phyloP scores from a whole-genome alignment of 2,888 invertebrate genomes.

The Hartigia nigra region DNA sequence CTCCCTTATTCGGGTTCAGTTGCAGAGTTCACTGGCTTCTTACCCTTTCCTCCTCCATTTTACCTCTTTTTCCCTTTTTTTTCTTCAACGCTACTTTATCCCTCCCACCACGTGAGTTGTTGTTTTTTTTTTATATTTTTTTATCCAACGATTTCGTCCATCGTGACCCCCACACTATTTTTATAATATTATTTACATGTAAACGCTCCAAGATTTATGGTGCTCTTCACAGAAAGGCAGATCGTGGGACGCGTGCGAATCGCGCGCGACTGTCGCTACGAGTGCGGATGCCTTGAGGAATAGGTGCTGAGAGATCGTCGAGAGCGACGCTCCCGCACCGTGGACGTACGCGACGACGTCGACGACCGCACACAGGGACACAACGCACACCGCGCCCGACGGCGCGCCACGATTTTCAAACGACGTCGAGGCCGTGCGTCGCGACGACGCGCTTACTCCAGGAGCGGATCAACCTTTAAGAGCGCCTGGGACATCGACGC shows the following conservation, averaged over 20 bases:
- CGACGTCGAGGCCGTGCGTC: not conserved
- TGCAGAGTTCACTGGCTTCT: not conserved
- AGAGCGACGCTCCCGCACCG: constrained; percentile 12
- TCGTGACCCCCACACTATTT: not conserved
- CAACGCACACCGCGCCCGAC: constrained; percentile 12
- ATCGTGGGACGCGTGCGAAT: not conserved
- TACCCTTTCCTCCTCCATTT: not conserved
- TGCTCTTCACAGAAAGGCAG: not conserved
- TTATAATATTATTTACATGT: not conserved
- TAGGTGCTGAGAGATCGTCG: constrained; percentile 10
- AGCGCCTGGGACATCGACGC: not conserved
- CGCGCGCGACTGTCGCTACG: constrained; percentile 5
- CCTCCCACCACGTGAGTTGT: constrained; percentile 1
- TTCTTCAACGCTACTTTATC: not conserved
- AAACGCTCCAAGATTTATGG: not conserved
- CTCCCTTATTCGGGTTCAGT: not conserved
- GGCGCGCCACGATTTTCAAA: constrained; percentile 60
- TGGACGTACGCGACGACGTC: constrained; percentile 19
- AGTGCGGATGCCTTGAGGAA: constrained; percentile 32
- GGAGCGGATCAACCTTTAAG: not conserved
- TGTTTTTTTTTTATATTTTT: not conserved
- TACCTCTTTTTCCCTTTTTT: constrained; percentile 6
- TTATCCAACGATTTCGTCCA: not conserved
- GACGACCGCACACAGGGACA: constrained; percentile 12
- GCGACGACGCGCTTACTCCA: not conserved